phyloP scores from a whole-genome alignment of 2,888 invertebrate species.

The Oegoconia quadripuncta region DNA sequence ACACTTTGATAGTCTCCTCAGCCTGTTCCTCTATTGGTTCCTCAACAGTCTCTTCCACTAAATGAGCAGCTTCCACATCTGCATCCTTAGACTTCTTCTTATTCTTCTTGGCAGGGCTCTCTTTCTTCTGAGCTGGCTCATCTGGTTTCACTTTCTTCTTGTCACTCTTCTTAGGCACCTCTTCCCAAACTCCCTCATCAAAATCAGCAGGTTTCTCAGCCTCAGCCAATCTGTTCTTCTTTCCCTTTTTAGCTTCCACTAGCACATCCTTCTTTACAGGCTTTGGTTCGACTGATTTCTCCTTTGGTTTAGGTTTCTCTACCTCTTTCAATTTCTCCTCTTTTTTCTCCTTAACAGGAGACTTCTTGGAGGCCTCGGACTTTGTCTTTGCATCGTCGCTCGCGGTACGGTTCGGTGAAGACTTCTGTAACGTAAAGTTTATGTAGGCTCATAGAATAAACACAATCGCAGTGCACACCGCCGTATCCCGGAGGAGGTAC shows the following conservation, averaged over 20 bases:
- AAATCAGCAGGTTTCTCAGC: slow-evolving; percentile 85
- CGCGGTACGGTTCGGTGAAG: slow-evolving; percentile 81
- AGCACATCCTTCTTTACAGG: slow-evolving; percentile 61
- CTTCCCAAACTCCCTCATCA: slow-evolving; percentile 88
- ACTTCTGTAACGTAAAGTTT: slow-evolving; percentile 67
- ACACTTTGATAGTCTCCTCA: slow-evolving; percentile 66
- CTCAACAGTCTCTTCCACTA: slow-evolving; percentile 44
- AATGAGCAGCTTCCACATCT: slow-evolving; percentile 52
- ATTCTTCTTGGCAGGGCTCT: slow-evolving; percentile 70
- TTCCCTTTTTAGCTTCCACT: slow-evolving; percentile 75
- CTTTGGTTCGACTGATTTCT: slow-evolving; percentile 53
- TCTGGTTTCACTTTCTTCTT: slow-evolving; percentile 83
- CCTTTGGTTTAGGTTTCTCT: slow-evolving; percentile 71
- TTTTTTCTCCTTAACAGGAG: slow-evolving; percentile 75
- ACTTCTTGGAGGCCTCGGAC: slow-evolving; percentile 80
- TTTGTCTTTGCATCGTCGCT: slow-evolving; percentile 77
- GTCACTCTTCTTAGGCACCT: slow-evolving; percentile 83
- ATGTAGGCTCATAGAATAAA: background rate
- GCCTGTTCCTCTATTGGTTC: slow-evolving; percentile 37
- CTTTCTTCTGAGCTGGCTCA: slow-evolving; percentile 63
- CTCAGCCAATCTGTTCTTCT: slow-evolving; percentile 76
- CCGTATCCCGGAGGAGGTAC: slow-evolving; percentile 39
- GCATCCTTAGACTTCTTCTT: slow-evolving; percentile 69
- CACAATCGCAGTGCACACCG: slow-evolving; percentile 3
- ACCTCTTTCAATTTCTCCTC: slow-evolving; percentile 76